Base-by-base conservation (phyloP, 2,888 invertebrate genomes). In the Ochropacha duplaris region DNA sequence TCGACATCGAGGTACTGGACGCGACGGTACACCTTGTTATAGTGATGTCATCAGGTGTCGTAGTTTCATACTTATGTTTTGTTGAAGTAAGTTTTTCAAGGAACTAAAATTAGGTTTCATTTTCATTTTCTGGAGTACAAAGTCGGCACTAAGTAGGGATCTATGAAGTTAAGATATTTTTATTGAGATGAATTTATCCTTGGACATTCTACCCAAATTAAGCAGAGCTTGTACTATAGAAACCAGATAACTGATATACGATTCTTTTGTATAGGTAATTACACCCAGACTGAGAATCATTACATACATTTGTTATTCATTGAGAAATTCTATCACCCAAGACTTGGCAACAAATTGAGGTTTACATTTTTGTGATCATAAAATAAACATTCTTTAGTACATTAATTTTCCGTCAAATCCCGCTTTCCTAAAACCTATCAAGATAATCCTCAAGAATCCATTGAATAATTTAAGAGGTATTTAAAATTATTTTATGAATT, bases 391-490 rank as follows among this genome's bases (percentile, higher is more conserved):
- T 72, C 65, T 68, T 68, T 61, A 58, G 57, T 67, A 66, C 71
- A 2, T 44, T 44, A 44, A 58, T 72, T 75, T 73, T 68, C 57
- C 60, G 66, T 50, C 52, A 64, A 69, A 52, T 68, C 67, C 67
- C 58, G 59, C 63, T 57, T 66, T 60, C 59, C 60, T 64, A 58
- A 59, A 68, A 68, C 68, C 72, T 71, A 76, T 74, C 67, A 64
- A 67, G 76, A 66, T 83, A 78, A 84, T 78, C 80, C 74, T 66
- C 69, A 72, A 79, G 76, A 76, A 78, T 72, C 76, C 74, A 68
- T 69, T 81, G 81, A 83, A 86, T 86, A 81, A 81, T 82, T 81
- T 67, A 80, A 71, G 66, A 50, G 70, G 75, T 78, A 78, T 83
- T 80, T 78, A 76, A 78, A 80, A 83, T 81, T 71, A 77, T 81